Conservation (phyloP, 2,888 invertebrate genomes). For the Tipula vernalis region DNA sequence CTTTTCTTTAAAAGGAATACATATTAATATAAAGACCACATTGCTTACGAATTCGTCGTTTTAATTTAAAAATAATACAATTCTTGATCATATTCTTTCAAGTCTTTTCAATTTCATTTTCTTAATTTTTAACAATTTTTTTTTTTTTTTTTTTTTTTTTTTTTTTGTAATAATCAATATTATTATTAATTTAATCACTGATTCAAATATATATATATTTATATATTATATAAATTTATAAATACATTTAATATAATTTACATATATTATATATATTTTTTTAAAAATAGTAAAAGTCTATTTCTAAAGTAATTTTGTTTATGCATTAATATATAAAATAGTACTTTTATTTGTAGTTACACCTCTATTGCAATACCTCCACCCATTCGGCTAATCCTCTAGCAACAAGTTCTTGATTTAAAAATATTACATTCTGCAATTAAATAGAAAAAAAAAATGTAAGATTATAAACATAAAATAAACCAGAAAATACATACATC, state of each 20-base stretch:
- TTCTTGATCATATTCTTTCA: neutral
- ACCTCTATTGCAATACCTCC: conserved; percentile 20
- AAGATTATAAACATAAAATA: no score
- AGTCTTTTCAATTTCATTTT: neutral
- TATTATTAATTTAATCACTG: neutral
- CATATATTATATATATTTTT: neutral
- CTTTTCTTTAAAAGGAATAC: neutral
- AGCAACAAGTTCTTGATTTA: conserved; percentile 77
- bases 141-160: neutral
- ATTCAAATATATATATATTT: neutral
- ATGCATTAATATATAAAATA: neutral
- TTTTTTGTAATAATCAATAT: neutral
- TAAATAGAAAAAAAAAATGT: conserved; percentile 16
- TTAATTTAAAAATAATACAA: neutral
- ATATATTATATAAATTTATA: neutral
- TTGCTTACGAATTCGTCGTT: neutral
- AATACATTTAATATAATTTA: neutral
- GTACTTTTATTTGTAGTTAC: neutral
- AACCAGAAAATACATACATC: conserved; percentile 43
- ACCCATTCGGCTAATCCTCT: conserved; percentile 71
- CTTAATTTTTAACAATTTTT: neutral
- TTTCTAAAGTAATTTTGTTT: neutral
- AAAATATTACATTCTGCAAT: conserved; percentile 63
- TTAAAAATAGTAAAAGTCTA: neutral
- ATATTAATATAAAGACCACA: neutral